Evolutionary conservation across 2,888 invertebrate species (phyloP), one percentile per base, ranked within the genome.

Genomic region (Caenorhabditis angaria): DNA sequence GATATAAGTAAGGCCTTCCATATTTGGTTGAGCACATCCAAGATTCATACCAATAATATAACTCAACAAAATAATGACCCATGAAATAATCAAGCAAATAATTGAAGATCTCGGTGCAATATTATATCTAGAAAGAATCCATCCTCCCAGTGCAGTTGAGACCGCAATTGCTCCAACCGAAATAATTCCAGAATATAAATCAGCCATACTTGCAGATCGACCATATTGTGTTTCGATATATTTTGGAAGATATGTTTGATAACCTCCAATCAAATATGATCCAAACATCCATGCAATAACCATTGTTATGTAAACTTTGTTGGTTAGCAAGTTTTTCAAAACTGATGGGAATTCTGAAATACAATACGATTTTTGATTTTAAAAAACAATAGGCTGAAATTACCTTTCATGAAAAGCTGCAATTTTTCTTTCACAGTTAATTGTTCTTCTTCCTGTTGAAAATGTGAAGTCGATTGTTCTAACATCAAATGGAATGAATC

Each of bases 151-250:
- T 10, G 83, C 83, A 5, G 83, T 83, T 10, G 83, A 82, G 4
- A 78, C 70, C 18, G 83, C 83, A 29, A 83, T 78, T 1, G 81
- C 74, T 53, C 83, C 83, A 25, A 83, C 77, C 1, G 83, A 83
- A 22, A 83, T 83, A 12, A 82, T 68, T 10, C 92, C 93, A 77
- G 92, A 91, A 69, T 92, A 89, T 71, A 92, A 89, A 22, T 91
- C 92, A 20, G 92, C 92, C 63, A 89, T 90, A 14, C 91, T 92
- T 0, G 93, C 90, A 0, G 91, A 90, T 70, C 91, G 91, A 75
- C 91, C 90, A 85, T 91, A 93, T 86, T 92, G 92, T 10, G 92
- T 92, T 88, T 93, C 93, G 85, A 93, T 90, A 86, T 92, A 92
- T 86, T 92, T 93, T 10, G 92, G 91, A 80, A 92, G 89, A 86